phyloP scores from a whole-genome alignment of 2,797 vertebrate genomes.

The Sciaenops ocellatus region DNA sequence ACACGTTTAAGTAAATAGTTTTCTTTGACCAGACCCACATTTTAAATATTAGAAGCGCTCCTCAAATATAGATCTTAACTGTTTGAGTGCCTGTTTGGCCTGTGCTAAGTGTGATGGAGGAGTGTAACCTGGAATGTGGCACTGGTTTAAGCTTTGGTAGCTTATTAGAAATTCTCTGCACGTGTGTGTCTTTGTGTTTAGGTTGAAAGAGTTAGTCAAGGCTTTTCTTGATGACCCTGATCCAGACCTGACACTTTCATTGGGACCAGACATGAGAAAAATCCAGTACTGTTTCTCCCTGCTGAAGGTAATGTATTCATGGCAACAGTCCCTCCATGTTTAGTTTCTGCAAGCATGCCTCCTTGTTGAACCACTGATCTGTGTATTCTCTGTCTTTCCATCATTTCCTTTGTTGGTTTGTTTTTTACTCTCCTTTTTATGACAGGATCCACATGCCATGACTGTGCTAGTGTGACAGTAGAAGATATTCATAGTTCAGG shows the following conservation, averaged over 20 bases:
- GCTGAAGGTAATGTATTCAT: slow-evolving; percentile 88
- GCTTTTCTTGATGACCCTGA: slow-evolving; percentile 90
- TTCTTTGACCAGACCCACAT: slow-evolving; percentile 67
- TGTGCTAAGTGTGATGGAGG: slow-evolving; percentile 42
- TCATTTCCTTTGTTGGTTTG: not conserved
- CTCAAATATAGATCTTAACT: slow-evolving; percentile 55
- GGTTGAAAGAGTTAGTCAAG: slow-evolving; percentile 87
- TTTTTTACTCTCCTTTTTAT: slow-evolving; percentile 4
- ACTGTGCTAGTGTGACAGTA: not conserved
- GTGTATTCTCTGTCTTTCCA: not conserved
- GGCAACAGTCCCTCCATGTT: not conserved
- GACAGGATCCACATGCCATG: not conserved
- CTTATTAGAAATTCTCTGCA: not conserved
- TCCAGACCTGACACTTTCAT: slow-evolving; percentile 86
- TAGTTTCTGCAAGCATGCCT: not conserved
- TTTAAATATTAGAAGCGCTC: slow-evolving; percentile 64
- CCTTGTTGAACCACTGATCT: not conserved
- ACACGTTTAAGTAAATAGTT: slow-evolving; percentile 77
- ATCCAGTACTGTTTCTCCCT: slow-evolving; percentile 90
- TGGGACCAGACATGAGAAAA: slow-evolving; percentile 94
- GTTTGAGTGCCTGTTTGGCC: slow-evolving; percentile 38
- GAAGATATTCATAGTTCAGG: not conserved
- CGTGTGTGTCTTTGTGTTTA: slow-evolving; percentile 68
- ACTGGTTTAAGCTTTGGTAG: not conserved
- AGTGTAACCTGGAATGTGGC: slow-evolving; percentile 21